Evolutionary conservation across 2,113 vertebrate genomes (phyloP), one percentile per base, ranked within the genome.

Genomic region (Regulus satrapa): DNA sequence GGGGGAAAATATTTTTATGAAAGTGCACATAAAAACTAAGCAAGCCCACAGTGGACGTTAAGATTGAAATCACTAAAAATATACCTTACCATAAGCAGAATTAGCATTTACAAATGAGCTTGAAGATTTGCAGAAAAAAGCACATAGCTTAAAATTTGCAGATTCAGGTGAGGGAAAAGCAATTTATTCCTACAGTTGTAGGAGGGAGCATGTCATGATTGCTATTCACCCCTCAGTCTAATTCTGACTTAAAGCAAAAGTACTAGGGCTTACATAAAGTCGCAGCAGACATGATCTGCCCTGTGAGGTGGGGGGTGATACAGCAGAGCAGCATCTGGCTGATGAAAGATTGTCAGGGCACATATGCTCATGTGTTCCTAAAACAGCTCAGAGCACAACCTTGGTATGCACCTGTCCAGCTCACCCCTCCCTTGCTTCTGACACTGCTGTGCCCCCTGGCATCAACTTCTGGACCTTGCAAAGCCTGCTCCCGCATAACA

Each of bases 311-410:
- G 5, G 13, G 3, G 7, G 3, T 31, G 34, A 51, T 23, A 61
- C 0, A 17, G 55, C 64, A 61, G 24, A 56, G 51, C 40, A 78
- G 61, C 0, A 0, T 21, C 24, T 74, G 46, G 23, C 18, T 34
- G 34, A 78, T 10, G 19, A 64, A 45, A 38, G 5, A 1, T 5
- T 23, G 25, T 7, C 79, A 63, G 2, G 6, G 10, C 1, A 3
- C 32, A 31, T 0, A 1, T 11, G 18, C 15, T 38, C 1, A 1
- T 3, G 16, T 11, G 26, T 2, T 41, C 12, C 32, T 8, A 1
- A 5, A 63, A 28, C 2, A 74, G 48, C 31, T 85, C 55, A 34
- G 52, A 67, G 68, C 18, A 34, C 36, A 56, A 36, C 51, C 41
- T 24, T 1, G 0, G 13, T 3, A 0, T 10, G 26, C 34, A 28